Evolutionary conservation across 2,113 vertebrate species (phyloP), one percentile per base, ranked within the genome.

Genomic region (Odocoileus virginianus): DNA sequence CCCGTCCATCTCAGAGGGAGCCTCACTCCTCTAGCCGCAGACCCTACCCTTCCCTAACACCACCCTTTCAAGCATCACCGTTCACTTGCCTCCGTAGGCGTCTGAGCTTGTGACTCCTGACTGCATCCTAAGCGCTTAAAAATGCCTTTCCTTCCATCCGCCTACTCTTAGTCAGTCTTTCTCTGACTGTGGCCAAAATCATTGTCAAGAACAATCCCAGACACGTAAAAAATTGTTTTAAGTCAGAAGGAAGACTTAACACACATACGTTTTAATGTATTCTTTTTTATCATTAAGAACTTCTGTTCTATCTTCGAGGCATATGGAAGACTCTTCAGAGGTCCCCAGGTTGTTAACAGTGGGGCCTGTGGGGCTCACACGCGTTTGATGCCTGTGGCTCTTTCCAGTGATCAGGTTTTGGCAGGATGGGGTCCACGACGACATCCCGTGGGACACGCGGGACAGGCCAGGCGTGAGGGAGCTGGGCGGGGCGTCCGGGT

Each of bases 401-500:
- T n/a, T 33, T 13, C 15, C 14, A 5, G 45, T 13, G 36, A 47
- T 12, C 13, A 27, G 52, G 52, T 55, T 27, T 87, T 27, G 87
- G 82, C 28, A 87, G 87, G 47, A 71, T 15, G 23, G 52, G 30
- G 8, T 5, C 10, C 17, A 6, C 0, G 50, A 25, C 2, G 16
- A 36, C 47, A 4, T 9, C 30, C 30, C 21, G 2, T 33, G 83
- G 19, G 64, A 9, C 16, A 17, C 1, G 50, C 4, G 40, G 43
- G 28, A 11, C 5, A 0, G 12, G 1, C 14, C 15, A 13, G 40
- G 25, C 1, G 15, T 2, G 6, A 28, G 4, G 16, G 16, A 28
- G 43, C 54, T 40, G 55, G 10, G 7, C 1, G 3, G 14, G 58
- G 45, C 3, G 0, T 15, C 36, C 15, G 9, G 47, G 43, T 13